A percentile compares a stretch with the other conserved stretches of the same genome.
Conservation (phyloP, 2,888 invertebrate species). For the Bruchidius siliquastri region DNA sequence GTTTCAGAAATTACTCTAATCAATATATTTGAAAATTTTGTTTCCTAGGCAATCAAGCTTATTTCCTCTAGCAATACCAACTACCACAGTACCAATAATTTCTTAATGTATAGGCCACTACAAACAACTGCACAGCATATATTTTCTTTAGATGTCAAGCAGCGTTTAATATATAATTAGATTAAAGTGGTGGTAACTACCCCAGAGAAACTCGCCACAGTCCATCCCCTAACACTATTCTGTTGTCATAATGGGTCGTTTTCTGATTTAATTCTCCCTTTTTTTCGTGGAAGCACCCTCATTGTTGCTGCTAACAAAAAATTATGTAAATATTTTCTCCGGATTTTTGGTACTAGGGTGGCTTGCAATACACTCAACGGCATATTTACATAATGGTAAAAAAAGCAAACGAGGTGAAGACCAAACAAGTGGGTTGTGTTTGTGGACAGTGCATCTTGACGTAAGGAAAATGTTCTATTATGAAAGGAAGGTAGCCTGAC, state of each 20-base stretch:
- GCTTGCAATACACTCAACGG: neutral
- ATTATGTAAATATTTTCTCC: neutral
- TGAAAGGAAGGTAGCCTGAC: neutral
- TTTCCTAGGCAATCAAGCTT: no score
- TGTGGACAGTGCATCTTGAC: neutral
- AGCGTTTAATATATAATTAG: neutral
- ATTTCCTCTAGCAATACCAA: no score
- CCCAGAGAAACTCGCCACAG: neutral
- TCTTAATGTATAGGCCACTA: no score
- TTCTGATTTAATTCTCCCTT: neutral
- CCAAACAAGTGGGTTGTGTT: neutral
- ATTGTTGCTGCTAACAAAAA: neutral
- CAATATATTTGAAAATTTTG: no score
- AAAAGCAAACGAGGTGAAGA: neutral
- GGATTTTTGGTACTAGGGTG: neutral
- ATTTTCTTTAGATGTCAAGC: neutral
- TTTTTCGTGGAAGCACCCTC: neutral
- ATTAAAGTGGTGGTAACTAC: neutral
- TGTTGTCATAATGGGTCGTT: neutral
- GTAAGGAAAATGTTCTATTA: neutral
- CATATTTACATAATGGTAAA: neutral
- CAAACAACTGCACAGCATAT: no score
- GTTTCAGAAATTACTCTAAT: no score
- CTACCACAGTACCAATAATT: no score
- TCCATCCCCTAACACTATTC: neutral